Conservation (phyloP, 2,113 vertebrate species). For the Nothocercus nigrocapillus region DNA sequence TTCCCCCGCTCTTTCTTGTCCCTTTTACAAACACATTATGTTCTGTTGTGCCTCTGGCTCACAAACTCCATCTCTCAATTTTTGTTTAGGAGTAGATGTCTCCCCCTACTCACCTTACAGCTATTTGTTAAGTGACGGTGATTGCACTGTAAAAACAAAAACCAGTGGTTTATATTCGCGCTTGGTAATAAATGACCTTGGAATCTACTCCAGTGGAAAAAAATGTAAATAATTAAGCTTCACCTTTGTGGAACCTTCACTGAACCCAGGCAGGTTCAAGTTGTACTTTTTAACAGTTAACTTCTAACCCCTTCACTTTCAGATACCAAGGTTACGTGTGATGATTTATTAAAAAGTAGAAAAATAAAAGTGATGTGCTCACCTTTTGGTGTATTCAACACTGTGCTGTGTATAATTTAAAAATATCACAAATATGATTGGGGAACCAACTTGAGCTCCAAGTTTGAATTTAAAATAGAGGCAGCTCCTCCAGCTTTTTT, state of each 20-base stretch:
- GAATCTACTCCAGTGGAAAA: neutral
- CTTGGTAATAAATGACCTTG: slow-evolving; percentile 48
- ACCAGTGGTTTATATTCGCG: neutral
- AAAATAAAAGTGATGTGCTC: neutral
- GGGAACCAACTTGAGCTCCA: neutral
- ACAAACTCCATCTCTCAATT: neutral
- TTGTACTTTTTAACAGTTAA: neutral
- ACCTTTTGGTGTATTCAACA: neutral
- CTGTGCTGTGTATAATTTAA: neutral
- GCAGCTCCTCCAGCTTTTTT: neutral
- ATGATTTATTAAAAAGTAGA: neutral
- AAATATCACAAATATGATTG: neutral
- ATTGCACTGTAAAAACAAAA: neutral
- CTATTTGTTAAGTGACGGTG: neutral
- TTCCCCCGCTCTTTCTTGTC: neutral
- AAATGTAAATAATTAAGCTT: slow-evolving; percentile 71
- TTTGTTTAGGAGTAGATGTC: neutral
- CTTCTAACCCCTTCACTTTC: neutral
- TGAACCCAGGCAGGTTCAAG: neutral
- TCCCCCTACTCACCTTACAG: neutral
- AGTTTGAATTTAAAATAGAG: neutral
- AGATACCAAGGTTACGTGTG: neutral
- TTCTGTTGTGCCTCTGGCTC: neutral
- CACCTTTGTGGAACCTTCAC: neutral
- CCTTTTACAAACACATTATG: neutral